phyloP scores from a whole-genome alignment of 2,797 vertebrate genomes.

The Cetoscarus ocellatus region DNA sequence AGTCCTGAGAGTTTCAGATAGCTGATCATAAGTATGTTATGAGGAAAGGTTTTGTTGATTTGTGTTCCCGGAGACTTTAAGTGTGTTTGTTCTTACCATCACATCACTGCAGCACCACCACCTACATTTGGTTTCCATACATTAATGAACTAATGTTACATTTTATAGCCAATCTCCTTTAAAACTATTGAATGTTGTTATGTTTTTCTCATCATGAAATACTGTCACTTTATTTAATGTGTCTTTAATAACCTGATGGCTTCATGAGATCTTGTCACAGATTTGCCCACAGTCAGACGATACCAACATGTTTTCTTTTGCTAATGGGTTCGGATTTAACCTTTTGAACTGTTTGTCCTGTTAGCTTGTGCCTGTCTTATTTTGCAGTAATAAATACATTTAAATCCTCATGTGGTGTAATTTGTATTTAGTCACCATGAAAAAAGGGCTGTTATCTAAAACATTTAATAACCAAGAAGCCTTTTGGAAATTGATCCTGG shows the following conservation, averaged over 20 bases:
- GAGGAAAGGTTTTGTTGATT: no score
- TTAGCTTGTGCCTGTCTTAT: not conserved
- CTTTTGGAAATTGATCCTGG: no score
- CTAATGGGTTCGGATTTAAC: not conserved
- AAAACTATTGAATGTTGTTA: not conserved
- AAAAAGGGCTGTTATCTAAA: not conserved
- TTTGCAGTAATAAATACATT: slow-evolving; percentile 21
- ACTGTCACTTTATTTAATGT: not conserved
- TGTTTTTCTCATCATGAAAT: not conserved
- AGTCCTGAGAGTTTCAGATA: no score
- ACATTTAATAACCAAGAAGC: no score
- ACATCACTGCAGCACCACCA: no score
- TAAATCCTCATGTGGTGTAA: not conserved
- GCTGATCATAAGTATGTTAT: no score
- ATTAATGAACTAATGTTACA: not conserved
- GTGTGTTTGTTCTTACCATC: no score
- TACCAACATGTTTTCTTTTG: not conserved
- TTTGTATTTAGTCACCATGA: not conserved
- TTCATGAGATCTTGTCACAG: not conserved
- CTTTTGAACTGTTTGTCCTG: not conserved
- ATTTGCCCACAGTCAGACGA: not conserved
- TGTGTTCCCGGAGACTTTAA: no score
- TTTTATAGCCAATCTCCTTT: not conserved
- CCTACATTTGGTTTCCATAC: not conserved
- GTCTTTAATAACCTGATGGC: not conserved